Evolutionary conservation across 2,888 invertebrate genomes (phyloP), one percentile per base, ranked within the genome.

Genomic region (Epirrhoe alternata): DNA sequence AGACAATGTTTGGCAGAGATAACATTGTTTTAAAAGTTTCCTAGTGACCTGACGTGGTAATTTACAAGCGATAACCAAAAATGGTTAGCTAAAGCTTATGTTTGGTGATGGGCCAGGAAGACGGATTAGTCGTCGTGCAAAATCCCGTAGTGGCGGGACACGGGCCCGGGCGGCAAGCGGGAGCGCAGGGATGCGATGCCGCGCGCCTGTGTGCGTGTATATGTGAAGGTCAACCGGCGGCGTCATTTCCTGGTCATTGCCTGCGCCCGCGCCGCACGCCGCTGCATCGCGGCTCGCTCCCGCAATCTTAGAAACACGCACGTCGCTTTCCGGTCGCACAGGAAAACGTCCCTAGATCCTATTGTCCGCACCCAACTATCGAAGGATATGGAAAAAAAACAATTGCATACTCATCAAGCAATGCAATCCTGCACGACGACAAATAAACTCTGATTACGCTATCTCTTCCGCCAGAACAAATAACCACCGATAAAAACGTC

Each of bases 161-260:
- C 17, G 35, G 72, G 62, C 68, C 61, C 70, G 69, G 78, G 73
- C 57, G 38, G 63, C 60, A 55, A 45, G 56, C 56, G 76, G 79
- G 79, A 78, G 77, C 70, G 73, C 76, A 73, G 82, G 82, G 82
- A 75, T 79, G 82, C 78, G 78, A 77, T 70, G 78, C 76, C 68
- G 69, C 55, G 72, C 69, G 75, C 61, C 76, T 76, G 78, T 78
- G 81, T 75, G 79, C 67, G 82, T 76, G 73, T 75, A 75, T 78
- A 76, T 80, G 73, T 76, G 92, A 92, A 92, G 92, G 92, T 91
- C 92, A 92, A 78, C 83, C 81, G 91, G 88, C 91, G 90, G 91
- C 92, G 90, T 90, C 91, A 91, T 92, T 92, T 92, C 92, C 92
- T 92, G 92, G 92, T 92, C 92, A 92, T 89, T 91, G 92, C 82